A percentile compares a stretch with the other conserved stretches of the same genome.
These are phyloP conservation scores for Antrozous pallidus DNA, from an alignment of 2,797 vertebrate genomes.

Conservation along the genomic window DNA sequence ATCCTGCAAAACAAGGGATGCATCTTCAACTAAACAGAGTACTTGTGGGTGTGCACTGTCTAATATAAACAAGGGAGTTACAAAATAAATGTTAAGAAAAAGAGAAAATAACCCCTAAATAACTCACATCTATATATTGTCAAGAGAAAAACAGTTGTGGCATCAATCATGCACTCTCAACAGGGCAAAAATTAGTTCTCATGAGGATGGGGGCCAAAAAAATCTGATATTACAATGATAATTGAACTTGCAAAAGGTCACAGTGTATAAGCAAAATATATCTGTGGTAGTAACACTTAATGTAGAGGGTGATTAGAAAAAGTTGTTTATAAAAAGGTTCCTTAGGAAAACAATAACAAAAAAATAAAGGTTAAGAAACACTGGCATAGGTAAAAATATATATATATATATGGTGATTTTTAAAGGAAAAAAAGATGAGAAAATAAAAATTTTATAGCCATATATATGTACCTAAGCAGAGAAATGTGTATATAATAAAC, in stretches of 20 bases:
- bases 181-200: background rate
- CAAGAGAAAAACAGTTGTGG: background rate
- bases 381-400: background rate
- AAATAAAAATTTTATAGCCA: background rate
- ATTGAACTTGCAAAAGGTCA: background rate
- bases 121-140: background rate
- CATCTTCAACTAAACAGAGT: background rate
- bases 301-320: background rate
- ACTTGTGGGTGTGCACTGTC: background rate
- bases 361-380: background rate
- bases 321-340: background rate
- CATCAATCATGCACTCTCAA: background rate
- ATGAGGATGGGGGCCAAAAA: fast-evolving
- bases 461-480: background rate
- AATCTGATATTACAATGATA: background rate
- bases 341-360: background rate
- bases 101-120: background rate
- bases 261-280: background rate
- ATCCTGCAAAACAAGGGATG: background rate
- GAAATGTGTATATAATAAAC: background rate
- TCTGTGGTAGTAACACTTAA: background rate
- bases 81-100: background rate
- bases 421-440: background rate
- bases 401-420: background rate
- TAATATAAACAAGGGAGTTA: background rate